phyloP scores from a whole-genome alignment of 2,113 vertebrate genomes.

The Dunckerocampus dactyliophorus region DNA sequence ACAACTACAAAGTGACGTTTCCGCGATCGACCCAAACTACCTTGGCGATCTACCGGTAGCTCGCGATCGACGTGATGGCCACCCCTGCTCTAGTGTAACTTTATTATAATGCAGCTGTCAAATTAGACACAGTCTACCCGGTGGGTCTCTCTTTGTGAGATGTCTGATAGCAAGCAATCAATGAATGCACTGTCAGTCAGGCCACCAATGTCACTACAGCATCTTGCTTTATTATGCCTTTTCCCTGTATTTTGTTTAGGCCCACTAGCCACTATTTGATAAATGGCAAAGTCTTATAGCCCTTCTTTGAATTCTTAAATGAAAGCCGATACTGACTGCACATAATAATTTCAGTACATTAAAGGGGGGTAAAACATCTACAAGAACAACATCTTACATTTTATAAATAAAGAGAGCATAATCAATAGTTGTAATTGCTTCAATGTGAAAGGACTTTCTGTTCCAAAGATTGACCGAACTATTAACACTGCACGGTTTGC shows the following conservation, averaged over 20 bases:
- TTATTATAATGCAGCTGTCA: slow-evolving; percentile 42
- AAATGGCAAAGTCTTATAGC: too few species aligned
- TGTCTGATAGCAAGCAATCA: slow-evolving; percentile 17
- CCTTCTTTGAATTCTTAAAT: slow-evolving; percentile 3
- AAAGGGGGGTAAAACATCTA: not conserved
- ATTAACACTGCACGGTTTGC: too few species aligned
- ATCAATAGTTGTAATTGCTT: not conserved
- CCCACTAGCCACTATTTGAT: not conserved
- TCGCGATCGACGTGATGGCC: too few species aligned
- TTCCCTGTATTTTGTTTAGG: not conserved
- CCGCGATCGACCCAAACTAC: too few species aligned
- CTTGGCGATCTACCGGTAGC: too few species aligned
- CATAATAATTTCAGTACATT: not conserved
- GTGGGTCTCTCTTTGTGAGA: slow-evolving; percentile 15
- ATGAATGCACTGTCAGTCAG: slow-evolving; percentile 16
- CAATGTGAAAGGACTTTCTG: not conserved
- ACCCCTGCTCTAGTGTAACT: too few species aligned
- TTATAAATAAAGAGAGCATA: not conserved
- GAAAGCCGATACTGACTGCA: not conserved
- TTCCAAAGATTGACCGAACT: not conserved
- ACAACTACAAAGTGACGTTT: too few species aligned
- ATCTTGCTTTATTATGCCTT: not conserved
- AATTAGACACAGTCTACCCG: slow-evolving; percentile 36
- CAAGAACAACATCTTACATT: not conserved
- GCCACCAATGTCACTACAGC: slow-evolving; percentile 13